Base-by-base conservation (phyloP, 2,797 vertebrate species). In the Ispidina lecontei region DNA sequence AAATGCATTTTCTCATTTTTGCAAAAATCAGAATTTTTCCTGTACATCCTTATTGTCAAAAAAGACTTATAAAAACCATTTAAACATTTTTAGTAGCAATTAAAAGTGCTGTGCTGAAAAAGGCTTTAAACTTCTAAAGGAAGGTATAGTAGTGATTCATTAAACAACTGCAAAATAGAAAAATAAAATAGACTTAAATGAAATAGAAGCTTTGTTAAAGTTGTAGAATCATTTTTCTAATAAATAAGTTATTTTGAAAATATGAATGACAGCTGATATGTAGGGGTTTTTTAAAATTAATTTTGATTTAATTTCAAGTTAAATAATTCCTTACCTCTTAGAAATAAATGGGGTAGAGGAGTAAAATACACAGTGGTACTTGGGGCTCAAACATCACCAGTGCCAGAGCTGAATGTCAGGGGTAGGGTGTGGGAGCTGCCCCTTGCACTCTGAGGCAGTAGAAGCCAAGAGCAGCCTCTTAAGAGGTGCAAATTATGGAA, bases 401-500 rank as follows among this genome's bases (percentile, higher is more conserved):
- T 1, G 0, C 5, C 19, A 0, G 2, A 55, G 17, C 31, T 87
- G 68, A 9, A 10, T 4, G 1, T 5, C 4, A 1, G 33, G 52
- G 17, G 15, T 3, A 4, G 52, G 20, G 13, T 9, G 7, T 44
- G 4, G 6, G 39, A 17, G 25, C 29, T 86, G 59, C 21, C 4
- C 5, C 9, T 25, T 8, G 2, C 39, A 7, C 15, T 33, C 23
- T 14, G 23, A 29, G 73, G 64, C 73, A 73, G n/a, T 44, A 67
- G 63, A 67, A 84, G 22, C 56, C 3, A 13, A 13, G 39, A 76
- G 46, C 51, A 74, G n/a, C 9, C 7, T 62, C n/a, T 86, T 37
- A 43, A 23, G 43, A 62, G 2, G 3, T 39, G 55, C 29, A 60
- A 51, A 17, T 56, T 68, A 46, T 37, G 67, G 69, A 85, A 68